A percentile compares a stretch with the other conserved stretches of the same genome.
Evolutionary conservation across 2,797 vertebrate species (phyloP).

Genomic region (Coranthus polyacanthus): DNA sequence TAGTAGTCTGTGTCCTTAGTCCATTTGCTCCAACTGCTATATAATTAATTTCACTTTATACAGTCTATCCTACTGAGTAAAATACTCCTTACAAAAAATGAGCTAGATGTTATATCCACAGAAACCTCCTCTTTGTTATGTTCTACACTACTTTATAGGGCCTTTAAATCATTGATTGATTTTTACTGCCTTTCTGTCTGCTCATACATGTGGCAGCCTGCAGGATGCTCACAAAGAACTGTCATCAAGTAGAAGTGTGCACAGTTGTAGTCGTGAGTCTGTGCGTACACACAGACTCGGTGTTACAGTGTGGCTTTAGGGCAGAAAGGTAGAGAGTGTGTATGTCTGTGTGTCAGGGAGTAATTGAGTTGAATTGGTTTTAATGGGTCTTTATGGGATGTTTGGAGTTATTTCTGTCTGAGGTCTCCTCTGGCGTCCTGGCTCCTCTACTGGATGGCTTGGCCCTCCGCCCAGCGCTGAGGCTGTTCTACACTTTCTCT

Average conservation of each 20-base stretch:
- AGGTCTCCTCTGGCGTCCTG: constrained; percentile 75
- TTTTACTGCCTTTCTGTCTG: constrained; percentile 52
- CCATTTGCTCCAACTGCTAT: constrained; percentile 13
- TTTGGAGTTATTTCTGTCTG: constrained; percentile 81
- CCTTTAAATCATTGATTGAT: constrained; percentile 52
- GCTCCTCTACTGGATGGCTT: constrained; percentile 68
- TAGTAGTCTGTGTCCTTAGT: too few species aligned
- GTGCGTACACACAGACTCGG: constrained; percentile 31
- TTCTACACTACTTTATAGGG: constrained; percentile 43
- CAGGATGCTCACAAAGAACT: constrained; percentile 45
- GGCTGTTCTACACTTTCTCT: constrained; percentile 54
- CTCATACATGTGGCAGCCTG: constrained; percentile 34
- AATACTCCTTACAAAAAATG: constrained; percentile 13
- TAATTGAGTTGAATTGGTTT: constrained; percentile 81
- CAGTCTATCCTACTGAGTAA: constrained; percentile 31
- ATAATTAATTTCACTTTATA: constrained; percentile 31
- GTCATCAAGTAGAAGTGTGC: constrained; percentile 41
- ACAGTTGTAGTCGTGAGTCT: constrained; percentile 15
- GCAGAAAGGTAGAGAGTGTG: constrained; percentile 46
- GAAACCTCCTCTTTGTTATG: constrained; percentile 38
- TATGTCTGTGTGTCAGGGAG: constrained; percentile 52
- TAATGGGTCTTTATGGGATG: constrained; percentile 80
- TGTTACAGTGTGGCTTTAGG: constrained; percentile 26
- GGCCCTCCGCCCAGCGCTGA: constrained; percentile 54
- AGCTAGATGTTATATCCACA: constrained; percentile 14